Base-by-base conservation (phyloP, 2,113 vertebrate genomes). In the Dasyurus viverrinus region DNA sequence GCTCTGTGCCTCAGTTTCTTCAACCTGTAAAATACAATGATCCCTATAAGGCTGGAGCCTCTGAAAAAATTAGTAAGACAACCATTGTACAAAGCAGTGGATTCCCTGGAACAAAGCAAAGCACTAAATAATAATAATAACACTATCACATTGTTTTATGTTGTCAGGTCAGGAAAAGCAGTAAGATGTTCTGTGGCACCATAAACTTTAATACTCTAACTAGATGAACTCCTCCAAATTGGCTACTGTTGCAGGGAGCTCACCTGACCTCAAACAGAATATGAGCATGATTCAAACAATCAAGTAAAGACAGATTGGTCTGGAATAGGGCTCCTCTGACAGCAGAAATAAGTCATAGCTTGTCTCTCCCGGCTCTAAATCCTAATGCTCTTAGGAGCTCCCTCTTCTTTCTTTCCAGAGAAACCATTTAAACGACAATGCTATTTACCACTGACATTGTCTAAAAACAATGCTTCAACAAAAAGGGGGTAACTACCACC, bases 191-290 rank as follows among this genome's bases (percentile, higher is more conserved):
- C 16, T 60, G 14, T 89, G 0, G 36, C 89, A 27, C 52, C 53
- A 92, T 95, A 93, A 96, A 90, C 92, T 54, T 90, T 91, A 90
- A 94, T 53, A 92, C 8, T 92, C 5, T 57, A 91, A 93, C 89
- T 89, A 93, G 23, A 93, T 90, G 23, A 95, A 93, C 42, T 91
- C 14, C 36, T 93, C 8, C 53, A 95, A 90, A 93, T 90, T 24
- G n/a, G 4, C 84, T 90, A 48, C 84, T 94, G 23, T 27, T 94
- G 10, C 3, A 54, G 36, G 30, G 90, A 47, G 50, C 24, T 92
- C 22, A 90, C 30, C 7, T 89, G 90, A 95, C 30, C 42, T 68
- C 84, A 90, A 54, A 54, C 7, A 25, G 94, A 95, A 92, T 54
- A 90, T 24, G 10, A 94, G 23, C 54, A 42, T 52, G 2, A 93